phyloP scores from a whole-genome alignment of 2,113 vertebrate species.

The Hippolais icterina region DNA sequence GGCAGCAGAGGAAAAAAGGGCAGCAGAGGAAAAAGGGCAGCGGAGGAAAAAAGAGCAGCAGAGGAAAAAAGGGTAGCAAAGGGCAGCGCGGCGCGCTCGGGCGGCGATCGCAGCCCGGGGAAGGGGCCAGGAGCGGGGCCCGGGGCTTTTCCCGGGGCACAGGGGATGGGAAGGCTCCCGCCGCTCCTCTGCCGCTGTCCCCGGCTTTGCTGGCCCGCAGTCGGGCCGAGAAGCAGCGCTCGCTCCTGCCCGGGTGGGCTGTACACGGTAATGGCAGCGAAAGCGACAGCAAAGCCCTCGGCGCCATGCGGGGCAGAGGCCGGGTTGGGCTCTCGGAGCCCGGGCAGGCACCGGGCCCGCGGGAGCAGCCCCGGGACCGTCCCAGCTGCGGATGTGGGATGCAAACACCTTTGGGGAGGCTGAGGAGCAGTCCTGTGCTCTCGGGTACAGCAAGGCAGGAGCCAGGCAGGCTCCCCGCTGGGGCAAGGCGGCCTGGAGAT shows the following conservation, averaged over 20 bases:
- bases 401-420: not conserved
- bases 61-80: too few species aligned
- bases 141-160: not conserved
- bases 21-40: too few species aligned
- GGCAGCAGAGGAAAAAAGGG: not conserved
- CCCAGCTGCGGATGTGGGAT: not conserved
- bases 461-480: not conserved
- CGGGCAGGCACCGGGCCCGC: not conserved
- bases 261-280: rapidly evolving
- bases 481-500: not conserved
- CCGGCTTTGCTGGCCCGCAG: not conserved
- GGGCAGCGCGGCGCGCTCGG: not conserved
- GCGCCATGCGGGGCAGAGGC: rapidly evolving
- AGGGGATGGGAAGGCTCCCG: not conserved
- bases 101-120: not conserved
- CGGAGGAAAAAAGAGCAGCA: too few species aligned
- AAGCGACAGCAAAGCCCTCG: rapidly evolving
- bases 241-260: not conserved
- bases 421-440: not conserved
- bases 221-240: not conserved
- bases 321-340: not conserved
- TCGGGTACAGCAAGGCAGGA: not conserved
- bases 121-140: not conserved
- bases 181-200: not conserved
- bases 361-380: not conserved